Conservation (phyloP, 2,797 vertebrate genomes). For the Semaprochilodus insignis region DNA sequence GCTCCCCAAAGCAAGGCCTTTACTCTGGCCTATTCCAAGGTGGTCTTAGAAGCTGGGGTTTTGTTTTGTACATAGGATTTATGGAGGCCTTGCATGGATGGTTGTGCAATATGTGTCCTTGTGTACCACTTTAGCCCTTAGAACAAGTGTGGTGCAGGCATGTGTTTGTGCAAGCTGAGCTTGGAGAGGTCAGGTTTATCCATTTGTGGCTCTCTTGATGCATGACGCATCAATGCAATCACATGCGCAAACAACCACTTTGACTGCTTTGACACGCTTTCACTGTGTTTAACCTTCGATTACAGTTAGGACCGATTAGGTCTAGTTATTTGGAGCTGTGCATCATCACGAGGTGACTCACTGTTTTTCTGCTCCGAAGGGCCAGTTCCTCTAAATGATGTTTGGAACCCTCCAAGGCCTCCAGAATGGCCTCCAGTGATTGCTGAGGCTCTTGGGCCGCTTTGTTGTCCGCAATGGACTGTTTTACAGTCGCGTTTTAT, state of each 20-base stretch:
- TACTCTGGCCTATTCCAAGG: constrained; percentile 16
- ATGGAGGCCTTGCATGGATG: not conserved
- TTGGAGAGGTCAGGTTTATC: constrained; percentile 44
- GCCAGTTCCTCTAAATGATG: constrained; percentile 31
- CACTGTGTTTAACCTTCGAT: constrained; percentile 30
- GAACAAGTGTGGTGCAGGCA: not conserved
- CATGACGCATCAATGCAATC: not conserved
- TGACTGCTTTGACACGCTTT: constrained; percentile 11
- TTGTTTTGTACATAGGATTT: constrained; percentile 16
- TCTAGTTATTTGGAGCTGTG: constrained; percentile 30
- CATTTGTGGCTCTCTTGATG: not conserved
- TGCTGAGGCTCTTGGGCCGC: not conserved
- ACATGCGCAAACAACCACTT: not conserved
- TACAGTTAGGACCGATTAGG: constrained; percentile 6
- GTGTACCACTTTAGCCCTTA: not conserved
- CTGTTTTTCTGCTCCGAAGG: constrained; percentile 6
- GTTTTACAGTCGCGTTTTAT: constrained; percentile 52
- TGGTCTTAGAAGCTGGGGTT: constrained; percentile 28
- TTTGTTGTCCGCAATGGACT: constrained; percentile 45
- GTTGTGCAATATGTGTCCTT: constrained; percentile 9
- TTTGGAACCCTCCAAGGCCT: constrained; percentile 31
- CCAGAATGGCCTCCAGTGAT: constrained; percentile 14
- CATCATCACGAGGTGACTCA: not conserved
- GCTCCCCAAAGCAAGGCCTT: constrained; percentile 14
- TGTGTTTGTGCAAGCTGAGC: constrained; percentile 19